Evolutionary conservation across 2,888 invertebrate genomes (phyloP).

Genomic region (Hydrotaea diabolus): DNA sequence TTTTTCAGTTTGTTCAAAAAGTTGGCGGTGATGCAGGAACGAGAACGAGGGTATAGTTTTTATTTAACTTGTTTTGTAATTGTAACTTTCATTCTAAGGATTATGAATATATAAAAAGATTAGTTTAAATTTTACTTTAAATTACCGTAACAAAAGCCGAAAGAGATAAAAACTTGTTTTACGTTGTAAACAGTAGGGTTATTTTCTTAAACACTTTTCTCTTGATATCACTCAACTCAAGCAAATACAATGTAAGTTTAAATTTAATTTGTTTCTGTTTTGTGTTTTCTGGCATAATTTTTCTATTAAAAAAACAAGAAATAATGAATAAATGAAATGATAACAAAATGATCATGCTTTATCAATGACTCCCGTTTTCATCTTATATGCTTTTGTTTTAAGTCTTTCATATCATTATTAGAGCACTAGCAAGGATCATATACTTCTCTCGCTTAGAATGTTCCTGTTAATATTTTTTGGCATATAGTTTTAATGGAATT

Average conservation of each 20-base stretch:
- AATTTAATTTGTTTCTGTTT: slow-evolving; percentile 25
- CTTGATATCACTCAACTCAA: slow-evolving; percentile 51
- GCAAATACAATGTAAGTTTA: slow-evolving; percentile 65
- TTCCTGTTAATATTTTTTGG: slow-evolving; percentile 60
- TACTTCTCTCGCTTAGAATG: slow-evolving; percentile 43
- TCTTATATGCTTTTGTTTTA: too few species aligned
- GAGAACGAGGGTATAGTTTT: slow-evolving; percentile 88
- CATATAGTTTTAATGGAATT: slow-evolving; percentile 58
- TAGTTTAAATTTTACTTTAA: slow-evolving; percentile 72
- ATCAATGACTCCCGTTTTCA: too few species aligned
- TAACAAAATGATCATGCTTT: too few species aligned
- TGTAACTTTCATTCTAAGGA: slow-evolving; percentile 64
- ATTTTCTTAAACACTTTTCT: slow-evolving; percentile 40
- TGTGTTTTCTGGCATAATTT: slow-evolving; percentile 6
- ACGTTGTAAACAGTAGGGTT: slow-evolving; percentile 21
- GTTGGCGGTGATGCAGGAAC: slow-evolving; percentile 90
- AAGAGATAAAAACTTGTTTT: slow-evolving; percentile 44
- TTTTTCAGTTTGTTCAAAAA: slow-evolving; percentile 87
- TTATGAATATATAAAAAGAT: slow-evolving; percentile 67
- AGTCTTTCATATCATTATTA: neutral
- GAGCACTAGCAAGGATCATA: neutral
- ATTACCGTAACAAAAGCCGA: slow-evolving; percentile 56
- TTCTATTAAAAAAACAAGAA: too few species aligned
- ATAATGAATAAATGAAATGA: too few species aligned
- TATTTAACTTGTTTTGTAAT: slow-evolving; percentile 65